Base-by-base conservation (phyloP, 2,888 invertebrate genomes). In the Drosophila peninsularis region DNA sequence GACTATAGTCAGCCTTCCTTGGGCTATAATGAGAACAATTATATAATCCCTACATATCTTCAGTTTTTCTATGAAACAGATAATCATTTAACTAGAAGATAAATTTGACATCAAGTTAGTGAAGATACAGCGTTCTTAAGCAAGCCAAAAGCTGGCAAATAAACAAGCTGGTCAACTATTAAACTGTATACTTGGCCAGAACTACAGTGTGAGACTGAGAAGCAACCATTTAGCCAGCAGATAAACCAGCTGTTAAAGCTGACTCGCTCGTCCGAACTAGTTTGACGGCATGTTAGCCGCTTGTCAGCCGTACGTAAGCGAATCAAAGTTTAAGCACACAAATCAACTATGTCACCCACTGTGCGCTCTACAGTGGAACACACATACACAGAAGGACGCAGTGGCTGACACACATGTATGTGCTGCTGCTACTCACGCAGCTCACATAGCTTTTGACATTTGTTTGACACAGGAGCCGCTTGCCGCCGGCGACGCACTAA, bases 381-480 rank as follows among this genome's bases (percentile, higher is more conserved):
- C n/a, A 55, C 24, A 37, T 37, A 7, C 39, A 17, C 10, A 17
- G 17, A 37, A 27, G 24, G 37, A 32, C 42, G 24, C 58, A 54
- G 9, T 52, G 68, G 11, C 52, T 30, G 14, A 39, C 17, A 41
- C 17, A 32, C 62, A 39, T 39, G 39, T 17, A 17, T 41, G 39
- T 14, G 44, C 36, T 55, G 19, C 7, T 24, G 24, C 39, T 42
- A 36, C 44, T 32, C 21, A 62, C 36, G 41, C 64, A 62, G 27
- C 42, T 54, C 34, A 19, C 41, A 53, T 37, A 61, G 44, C 69
- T 74, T 64, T 68, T 75, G 87, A 80, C 88, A 89, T 84, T 81
- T 76, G 75, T 70, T 89, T 86, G 89, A 87, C 82, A 90, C 88
- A 87, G 76, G 58, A 74, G 73, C 82, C 81, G 65, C 71, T 55